These are phyloP conservation scores for Syncerus caffer DNA, from an alignment of 2,797 vertebrate genomes.

Conservation along the genomic window DNA sequence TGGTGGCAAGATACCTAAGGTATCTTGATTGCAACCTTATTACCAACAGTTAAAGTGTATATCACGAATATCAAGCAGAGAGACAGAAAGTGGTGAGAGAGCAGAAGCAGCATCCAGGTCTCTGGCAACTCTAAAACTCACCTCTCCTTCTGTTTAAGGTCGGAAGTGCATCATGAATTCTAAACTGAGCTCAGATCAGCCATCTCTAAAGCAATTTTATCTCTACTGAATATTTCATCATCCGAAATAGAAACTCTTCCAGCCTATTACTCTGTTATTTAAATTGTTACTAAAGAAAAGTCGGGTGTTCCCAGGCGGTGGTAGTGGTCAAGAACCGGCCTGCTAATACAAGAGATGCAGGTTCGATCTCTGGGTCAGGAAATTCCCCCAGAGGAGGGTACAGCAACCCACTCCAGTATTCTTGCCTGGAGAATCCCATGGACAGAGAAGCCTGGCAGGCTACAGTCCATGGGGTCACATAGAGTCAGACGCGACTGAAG, in stretches of 20 bases:
- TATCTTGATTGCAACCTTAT: not conserved
- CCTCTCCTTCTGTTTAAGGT: not conserved
- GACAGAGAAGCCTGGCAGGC: not conserved
- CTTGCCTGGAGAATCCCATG: not conserved
- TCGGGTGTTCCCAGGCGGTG: not conserved
- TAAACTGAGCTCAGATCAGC: not conserved
- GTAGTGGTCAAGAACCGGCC: not conserved
- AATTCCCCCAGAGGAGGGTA: not conserved
- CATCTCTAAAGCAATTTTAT: not conserved
- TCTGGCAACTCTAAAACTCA: not conserved
- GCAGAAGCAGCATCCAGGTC: not conserved
- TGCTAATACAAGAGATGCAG: not conserved
- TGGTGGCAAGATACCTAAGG: not conserved
- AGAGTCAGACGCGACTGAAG: not conserved
- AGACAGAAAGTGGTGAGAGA: not conserved
- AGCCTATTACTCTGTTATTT: not conserved
- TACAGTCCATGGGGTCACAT: accelerated
- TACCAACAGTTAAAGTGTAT: not conserved
- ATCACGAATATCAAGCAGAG: not conserved
- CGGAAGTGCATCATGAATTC: not conserved
- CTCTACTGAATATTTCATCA: not conserved
- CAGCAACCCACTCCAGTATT: not conserved
- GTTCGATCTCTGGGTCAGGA: not conserved
- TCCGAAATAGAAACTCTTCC: not conserved
- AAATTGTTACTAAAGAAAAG: not conserved